Evolutionary conservation across 2,113 vertebrate genomes (phyloP), one percentile per base, ranked within the genome.

Genomic region (Mesocricetus auratus): DNA sequence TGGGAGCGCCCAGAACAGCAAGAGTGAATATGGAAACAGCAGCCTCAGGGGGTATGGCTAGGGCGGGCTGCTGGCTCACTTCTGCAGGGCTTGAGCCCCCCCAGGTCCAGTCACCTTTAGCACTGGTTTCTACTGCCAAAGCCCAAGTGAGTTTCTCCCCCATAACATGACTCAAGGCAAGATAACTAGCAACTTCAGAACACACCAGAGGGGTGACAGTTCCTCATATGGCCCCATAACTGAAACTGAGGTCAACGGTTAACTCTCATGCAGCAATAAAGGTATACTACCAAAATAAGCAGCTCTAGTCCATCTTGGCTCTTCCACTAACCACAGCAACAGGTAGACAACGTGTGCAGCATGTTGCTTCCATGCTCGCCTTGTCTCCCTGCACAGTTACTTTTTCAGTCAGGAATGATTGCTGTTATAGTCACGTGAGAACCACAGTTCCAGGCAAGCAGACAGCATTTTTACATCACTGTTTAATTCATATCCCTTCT

Each of bases 401-500:
- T 78, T 85, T 71, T 86, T 82, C 47, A 42, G 64, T 79, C 47
- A 71, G 85, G 88, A 95, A 95, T 16, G 13, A 93, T 10, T 22
- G 62, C 87, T 88, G 86, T 82, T 82, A 86, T 29, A 77, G 19
- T 94, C 91, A 89, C 39, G 74, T 95, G 82, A 86, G 64, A 9
- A 90, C 73, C 29, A 64, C 24, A 77, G 73, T 50, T 15, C 85
- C 81, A 62, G 47, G 74, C 36, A 93, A 79, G 13, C 39, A 96
- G 87, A 95, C n/a, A 91, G 13, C 47, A 45, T 39, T 89, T 91
- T 94, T 69, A 93, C 33, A 56, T 69, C 92, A 74, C 90, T 94
- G 31, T 86, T 95, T 94, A 96, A 93, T 86, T 90, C 86, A 93
- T 29, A 75, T 21, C 78, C 53, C 11, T 90, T 86, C 83, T 94